A percentile compares a stretch with the other conserved stretches of the same genome.
These are phyloP conservation scores for Metallyticus violacea DNA, from an alignment of 2,888 invertebrate species.

Conservation along the genomic window DNA sequence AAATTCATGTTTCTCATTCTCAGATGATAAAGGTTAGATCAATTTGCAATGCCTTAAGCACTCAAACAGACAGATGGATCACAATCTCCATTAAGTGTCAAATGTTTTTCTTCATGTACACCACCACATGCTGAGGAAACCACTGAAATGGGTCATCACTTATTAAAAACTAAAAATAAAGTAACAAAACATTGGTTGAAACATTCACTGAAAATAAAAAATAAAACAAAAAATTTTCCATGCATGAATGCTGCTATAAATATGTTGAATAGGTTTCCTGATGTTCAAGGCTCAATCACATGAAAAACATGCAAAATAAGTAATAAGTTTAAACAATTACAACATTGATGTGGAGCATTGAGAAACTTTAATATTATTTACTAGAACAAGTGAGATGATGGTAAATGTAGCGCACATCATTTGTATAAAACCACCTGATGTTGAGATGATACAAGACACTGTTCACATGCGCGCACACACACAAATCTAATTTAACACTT, in stretches of 20 bases:
- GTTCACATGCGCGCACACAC: neutral
- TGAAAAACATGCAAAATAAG: neutral
- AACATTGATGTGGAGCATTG: neutral
- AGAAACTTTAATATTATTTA: neutral
- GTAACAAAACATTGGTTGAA: neutral
- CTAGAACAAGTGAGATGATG: neutral
- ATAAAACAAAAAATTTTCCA: neutral
- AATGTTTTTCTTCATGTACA: neutral
- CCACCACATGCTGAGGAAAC: neutral
- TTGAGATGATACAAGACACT: neutral
- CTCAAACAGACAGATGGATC: neutral
- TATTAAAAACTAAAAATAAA: neutral
- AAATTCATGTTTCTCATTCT: too few relatives aligned
- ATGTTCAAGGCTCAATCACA: neutral
- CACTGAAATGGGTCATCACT: neutral
- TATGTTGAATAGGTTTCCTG: neutral
- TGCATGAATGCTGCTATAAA: neutral
- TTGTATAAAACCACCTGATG: neutral
- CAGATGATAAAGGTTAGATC: neutral
- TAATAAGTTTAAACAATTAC: neutral
- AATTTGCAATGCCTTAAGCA: neutral
- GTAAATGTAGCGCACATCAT: neutral
- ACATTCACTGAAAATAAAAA: neutral
- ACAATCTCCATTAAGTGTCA: neutral
- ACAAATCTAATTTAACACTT: neutral